phyloP scores from a whole-genome alignment of 1,140 invertebrate species.

The Ips nitidus region DNA sequence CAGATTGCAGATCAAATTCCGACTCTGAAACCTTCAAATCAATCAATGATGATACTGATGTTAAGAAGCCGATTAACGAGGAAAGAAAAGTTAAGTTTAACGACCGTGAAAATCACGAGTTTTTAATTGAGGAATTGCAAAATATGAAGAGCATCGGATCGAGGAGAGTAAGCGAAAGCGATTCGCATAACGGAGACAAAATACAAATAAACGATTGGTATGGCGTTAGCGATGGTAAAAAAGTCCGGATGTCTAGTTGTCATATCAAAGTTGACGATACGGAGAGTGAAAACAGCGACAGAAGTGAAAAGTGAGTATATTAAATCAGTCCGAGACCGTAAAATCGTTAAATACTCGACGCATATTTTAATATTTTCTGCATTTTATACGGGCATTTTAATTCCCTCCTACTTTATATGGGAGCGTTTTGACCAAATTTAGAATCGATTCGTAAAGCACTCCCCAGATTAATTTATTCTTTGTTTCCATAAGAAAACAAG shows the following conservation, averaged over 20 bases:
- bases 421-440: no score
- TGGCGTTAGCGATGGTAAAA: conserved; percentile 51
- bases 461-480: no score
- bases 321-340: background rate
- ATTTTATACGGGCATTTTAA: no score
- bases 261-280: conserved; percentile 52
- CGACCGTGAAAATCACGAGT: conserved; percentile 61
- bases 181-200: conserved; percentile 41
- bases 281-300: conserved; percentile 36
- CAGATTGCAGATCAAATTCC: background rate
- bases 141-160: conserved; percentile 54
- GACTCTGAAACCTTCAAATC: conserved; percentile 11
- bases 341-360: no score
- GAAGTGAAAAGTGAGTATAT: conserved; percentile 34
- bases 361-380: no score
- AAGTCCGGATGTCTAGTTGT: conserved; percentile 54
- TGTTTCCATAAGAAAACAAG: no score
- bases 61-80: conserved; percentile 41
- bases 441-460: no score
- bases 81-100: conserved; percentile 52
- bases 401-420: no score
- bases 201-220: conserved; percentile 55
- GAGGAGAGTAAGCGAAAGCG: conserved; percentile 41
- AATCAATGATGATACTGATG: background rate
- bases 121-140: conserved; percentile 60